Evolutionary conservation across 1,140 invertebrate species (phyloP).

Genomic region (Chrysoperla carnea): DNA sequence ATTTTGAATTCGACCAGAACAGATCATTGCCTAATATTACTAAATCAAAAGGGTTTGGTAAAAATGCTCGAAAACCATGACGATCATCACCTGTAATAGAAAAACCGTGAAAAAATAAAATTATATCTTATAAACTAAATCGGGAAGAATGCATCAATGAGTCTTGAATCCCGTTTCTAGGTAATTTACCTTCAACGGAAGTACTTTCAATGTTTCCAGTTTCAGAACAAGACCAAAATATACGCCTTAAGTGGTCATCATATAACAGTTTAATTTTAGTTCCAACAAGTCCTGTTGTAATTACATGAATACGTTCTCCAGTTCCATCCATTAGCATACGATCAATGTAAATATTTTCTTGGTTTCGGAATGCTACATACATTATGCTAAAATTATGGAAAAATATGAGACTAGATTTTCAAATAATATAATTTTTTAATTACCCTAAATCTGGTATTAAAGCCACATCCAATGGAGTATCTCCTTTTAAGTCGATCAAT

Average conservation of each 20-base stretch:
- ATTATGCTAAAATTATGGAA: slow-evolving; percentile 29
- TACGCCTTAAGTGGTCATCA: slow-evolving; percentile 23
- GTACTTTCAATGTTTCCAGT: slow-evolving; percentile 32
- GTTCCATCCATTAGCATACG: slow-evolving; percentile 35
- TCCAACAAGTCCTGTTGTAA: slow-evolving; percentile 27
- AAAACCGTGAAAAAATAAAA: too few relatives aligned
- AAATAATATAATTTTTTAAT: slow-evolving; percentile 7
- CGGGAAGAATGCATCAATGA: slow-evolving; percentile 1
- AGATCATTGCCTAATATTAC: slow-evolving; percentile 33
- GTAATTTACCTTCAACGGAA: slow-evolving; percentile 27
- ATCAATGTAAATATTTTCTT: slow-evolving; percentile 31
- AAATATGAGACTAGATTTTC: slow-evolving; percentile 3
- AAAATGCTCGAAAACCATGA: slow-evolving; percentile 21
- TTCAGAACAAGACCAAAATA: slow-evolving; percentile 35
- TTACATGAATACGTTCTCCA: slow-evolving; percentile 23
- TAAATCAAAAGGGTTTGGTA: slow-evolving; percentile 28
- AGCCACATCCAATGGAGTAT: slow-evolving; percentile 37
- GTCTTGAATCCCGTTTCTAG: too few relatives aligned
- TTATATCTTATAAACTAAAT: background rate
- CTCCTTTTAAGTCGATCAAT: slow-evolving; percentile 27
- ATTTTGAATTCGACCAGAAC: slow-evolving; percentile 37
- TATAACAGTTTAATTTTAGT: slow-evolving; percentile 31
- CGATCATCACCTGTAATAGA: slow-evolving; percentile 14
- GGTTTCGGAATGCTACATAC: slow-evolving; percentile 36
- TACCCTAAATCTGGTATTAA: slow-evolving; percentile 44